phyloP scores from a whole-genome alignment of 2,888 invertebrate species.

The Perizoma affinitatum region DNA sequence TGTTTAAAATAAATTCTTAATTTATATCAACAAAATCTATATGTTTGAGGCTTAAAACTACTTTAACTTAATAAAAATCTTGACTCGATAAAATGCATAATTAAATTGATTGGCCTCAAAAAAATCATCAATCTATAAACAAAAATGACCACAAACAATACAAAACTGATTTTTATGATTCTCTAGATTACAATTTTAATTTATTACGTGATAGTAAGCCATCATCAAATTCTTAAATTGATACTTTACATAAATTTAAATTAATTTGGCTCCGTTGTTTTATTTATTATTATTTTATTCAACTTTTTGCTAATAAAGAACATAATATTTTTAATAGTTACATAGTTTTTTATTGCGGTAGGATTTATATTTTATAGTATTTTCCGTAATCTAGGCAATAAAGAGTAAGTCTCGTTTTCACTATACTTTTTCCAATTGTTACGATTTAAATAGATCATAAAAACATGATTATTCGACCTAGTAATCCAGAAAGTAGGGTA shows the following conservation, averaged over 20 bases:
- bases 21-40: too few species aligned
- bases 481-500: slow-evolving; percentile 64
- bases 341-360: neutral
- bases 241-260: slow-evolving; percentile 54
- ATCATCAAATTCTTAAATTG: slow-evolving; percentile 42
- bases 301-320: slow-evolving; percentile 8
- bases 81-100: neutral
- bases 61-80: neutral
- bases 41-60: neutral
- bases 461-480: slow-evolving; percentile 69
- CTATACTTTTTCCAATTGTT: slow-evolving; percentile 63
- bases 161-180: slow-evolving; percentile 34
- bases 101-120: slow-evolving; percentile 16
- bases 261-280: slow-evolving; percentile 38
- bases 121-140: slow-evolving; percentile 26
- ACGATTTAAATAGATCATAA: slow-evolving; percentile 59
- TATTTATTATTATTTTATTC: slow-evolving; percentile 31
- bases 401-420: slow-evolving; percentile 63
- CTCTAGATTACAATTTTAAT: slow-evolving; percentile 39
- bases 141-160: slow-evolving; percentile 30
- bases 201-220: slow-evolving; percentile 45
- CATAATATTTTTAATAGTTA: neutral
- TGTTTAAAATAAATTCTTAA: neutral
- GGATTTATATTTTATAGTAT: slow-evolving; percentile 1
- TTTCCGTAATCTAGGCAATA: slow-evolving; percentile 19